phyloP scores from a whole-genome alignment of 2,888 invertebrate species.

The Zelleria hepariella region DNA sequence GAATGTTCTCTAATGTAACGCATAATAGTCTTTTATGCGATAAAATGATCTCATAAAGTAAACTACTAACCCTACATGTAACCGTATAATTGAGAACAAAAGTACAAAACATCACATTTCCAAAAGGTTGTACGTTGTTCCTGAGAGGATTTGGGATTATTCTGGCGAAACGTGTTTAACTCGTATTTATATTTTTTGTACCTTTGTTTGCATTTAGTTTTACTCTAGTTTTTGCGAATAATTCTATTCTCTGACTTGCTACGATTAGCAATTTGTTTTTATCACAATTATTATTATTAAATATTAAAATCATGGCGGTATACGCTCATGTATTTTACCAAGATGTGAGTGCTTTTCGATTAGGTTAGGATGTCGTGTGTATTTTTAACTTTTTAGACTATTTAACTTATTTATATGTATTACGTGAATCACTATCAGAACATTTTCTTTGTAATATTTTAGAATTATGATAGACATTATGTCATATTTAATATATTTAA shows the following conservation, averaged over 20 bases:
- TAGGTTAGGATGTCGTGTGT: constrained; percentile 67
- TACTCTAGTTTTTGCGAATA: too few relatives aligned
- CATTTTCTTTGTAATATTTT: constrained; percentile 70
- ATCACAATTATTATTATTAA: constrained; percentile 37
- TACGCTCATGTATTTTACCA: constrained; percentile 34
- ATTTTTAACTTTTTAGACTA: constrained; percentile 72
- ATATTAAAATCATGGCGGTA: constrained; percentile 26
- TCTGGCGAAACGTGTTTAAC: constrained; percentile 21
- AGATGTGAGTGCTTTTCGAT: constrained; percentile 66
- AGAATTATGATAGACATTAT: constrained; percentile 64
- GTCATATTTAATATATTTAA: constrained; percentile 67
- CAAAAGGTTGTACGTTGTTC: constrained; percentile 16
- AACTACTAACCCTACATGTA: constrained; percentile 60
- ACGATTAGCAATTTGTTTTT: constrained; percentile 14
- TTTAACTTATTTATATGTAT: constrained; percentile 72
- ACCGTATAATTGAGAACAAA: constrained; percentile 49
- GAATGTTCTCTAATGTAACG: constrained; percentile 63
- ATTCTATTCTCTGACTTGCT: constrained; percentile 50
- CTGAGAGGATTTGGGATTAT: not conserved
- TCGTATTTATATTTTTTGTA: constrained; percentile 60
- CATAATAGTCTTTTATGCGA: constrained; percentile 51
- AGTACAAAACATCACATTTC: constrained; percentile 58
- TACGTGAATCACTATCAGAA: constrained; percentile 65
- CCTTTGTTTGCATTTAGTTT: constrained; percentile 62
- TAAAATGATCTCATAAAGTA: constrained; percentile 62